Percentiles rank a stretch among this genome's conserved stretches.
These are phyloP conservation scores for Pteronotus mesoamericanus DNA, from an alignment of 2,797 vertebrate genomes.

Conservation along the genomic window DNA sequence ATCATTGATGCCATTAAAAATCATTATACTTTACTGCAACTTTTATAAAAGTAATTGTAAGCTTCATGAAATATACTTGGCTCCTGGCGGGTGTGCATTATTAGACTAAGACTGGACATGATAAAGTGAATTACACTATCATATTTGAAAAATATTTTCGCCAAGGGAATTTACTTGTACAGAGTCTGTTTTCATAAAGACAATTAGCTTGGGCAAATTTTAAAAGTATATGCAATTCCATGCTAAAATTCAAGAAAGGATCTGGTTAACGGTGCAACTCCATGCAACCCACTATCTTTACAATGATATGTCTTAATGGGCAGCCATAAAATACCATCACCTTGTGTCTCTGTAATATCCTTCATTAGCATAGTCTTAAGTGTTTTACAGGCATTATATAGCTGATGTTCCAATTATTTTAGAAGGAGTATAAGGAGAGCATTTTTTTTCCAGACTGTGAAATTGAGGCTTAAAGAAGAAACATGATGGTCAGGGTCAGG, in stretches of 20 bases:
- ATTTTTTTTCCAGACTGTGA: background rate
- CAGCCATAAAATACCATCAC: constrained; percentile 78
- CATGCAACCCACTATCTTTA: constrained; percentile 21
- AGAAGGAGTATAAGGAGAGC: background rate
- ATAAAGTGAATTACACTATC: constrained; percentile 49
- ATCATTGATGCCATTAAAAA: constrained; percentile 73
- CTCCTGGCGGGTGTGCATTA: constrained; percentile 51
- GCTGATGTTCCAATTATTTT: constrained; percentile 37
- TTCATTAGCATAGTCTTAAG: constrained; percentile 84
- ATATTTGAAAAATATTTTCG: constrained; percentile 67
- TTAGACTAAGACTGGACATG: constrained; percentile 39
- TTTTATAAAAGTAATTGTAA: constrained; percentile 69
- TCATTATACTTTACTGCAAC: constrained; percentile 70
- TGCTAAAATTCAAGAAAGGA: constrained; percentile 24
- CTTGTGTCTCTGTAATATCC: constrained; percentile 81
- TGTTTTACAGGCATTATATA: constrained; percentile 74
- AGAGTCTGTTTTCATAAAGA: constrained; percentile 56
- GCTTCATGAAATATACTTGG: constrained; percentile 64
- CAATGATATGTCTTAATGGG: constrained; percentile 87
- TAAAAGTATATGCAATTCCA: constrained; percentile 20
- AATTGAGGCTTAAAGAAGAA: background rate
- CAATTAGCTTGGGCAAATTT: constrained; percentile 21
- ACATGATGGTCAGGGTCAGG: background rate
- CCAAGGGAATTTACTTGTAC: constrained; percentile 50
- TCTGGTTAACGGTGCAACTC: background rate